Conservation (phyloP, 2,888 invertebrate genomes). For the Horisme vitalbata region DNA sequence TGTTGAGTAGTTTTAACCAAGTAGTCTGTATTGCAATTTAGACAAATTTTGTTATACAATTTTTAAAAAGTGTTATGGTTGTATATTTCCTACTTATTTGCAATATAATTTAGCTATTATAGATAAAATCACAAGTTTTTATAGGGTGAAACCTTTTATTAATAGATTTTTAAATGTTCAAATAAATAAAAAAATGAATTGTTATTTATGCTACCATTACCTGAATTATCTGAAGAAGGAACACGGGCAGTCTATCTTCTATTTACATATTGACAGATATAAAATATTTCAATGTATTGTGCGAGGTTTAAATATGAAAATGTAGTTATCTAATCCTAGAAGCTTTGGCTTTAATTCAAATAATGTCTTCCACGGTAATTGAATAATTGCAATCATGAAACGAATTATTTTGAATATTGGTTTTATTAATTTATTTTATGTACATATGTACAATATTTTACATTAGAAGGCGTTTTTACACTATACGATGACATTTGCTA, state of each 20-base stretch:
- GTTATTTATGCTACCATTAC: too few relatives aligned
- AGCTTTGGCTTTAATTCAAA: slow-evolving; percentile 41
- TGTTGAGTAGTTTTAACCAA: slow-evolving; percentile 7
- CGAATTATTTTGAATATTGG: slow-evolving; percentile 61
- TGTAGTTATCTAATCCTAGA: neutral
- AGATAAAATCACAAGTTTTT: too few relatives aligned
- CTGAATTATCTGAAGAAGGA: too few relatives aligned
- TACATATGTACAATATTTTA: too few relatives aligned
- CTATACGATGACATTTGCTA: too few relatives aligned
- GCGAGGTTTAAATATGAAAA: neutral
- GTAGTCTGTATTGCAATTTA: slow-evolving; percentile 3
- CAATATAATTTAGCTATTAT: too few relatives aligned
- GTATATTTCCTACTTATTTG: neutral
- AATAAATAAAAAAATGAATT: too few relatives aligned
- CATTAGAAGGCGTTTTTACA: slow-evolving; percentile 1
- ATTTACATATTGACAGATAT: too few relatives aligned
- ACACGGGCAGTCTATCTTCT: too few relatives aligned
- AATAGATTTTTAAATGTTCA: too few relatives aligned
- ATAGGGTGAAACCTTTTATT: too few relatives aligned
- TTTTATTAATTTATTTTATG: slow-evolving; percentile 35
- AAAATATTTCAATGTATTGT: neutral
- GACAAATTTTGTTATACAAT: slow-evolving; percentile 4
- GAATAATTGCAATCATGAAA: slow-evolving; percentile 41
- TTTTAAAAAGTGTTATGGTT: too few relatives aligned
- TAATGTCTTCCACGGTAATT: slow-evolving; percentile 65